These are phyloP conservation scores for Pyrocoelia pectoralis DNA, from an alignment of 2,888 invertebrate species.

Conservation along the genomic window DNA sequence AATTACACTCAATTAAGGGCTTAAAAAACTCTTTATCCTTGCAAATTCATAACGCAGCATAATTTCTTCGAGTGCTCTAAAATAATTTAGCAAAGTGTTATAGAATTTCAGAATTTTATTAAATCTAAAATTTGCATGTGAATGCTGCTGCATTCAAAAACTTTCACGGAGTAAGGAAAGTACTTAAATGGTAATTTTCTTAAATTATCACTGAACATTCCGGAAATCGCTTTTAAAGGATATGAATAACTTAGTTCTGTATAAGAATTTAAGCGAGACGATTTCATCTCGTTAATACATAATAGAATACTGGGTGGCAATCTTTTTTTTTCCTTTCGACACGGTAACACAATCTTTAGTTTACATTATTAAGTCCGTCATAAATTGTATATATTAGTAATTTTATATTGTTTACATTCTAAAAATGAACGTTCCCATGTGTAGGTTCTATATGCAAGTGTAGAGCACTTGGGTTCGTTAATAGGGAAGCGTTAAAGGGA, in stretches of 20 bases:
- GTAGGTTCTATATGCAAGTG: slow-evolving; percentile 25
- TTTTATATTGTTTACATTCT: slow-evolving; percentile 44
- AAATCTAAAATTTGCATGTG: slow-evolving; percentile 32
- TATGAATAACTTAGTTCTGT: slow-evolving; percentile 19
- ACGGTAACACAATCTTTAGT: slow-evolving; percentile 42
- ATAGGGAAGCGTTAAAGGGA: slow-evolving; percentile 12
- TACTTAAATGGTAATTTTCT: slow-evolving; percentile 40
- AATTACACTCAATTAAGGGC: too few relatives aligned
- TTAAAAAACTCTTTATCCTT: too few relatives aligned
- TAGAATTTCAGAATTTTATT: slow-evolving; percentile 22
- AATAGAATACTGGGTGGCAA: slow-evolving; percentile 32
- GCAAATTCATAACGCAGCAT: too few relatives aligned
- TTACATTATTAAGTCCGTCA: slow-evolving; percentile 43
- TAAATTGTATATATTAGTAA: slow-evolving; percentile 45
- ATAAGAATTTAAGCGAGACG: slow-evolving; percentile 22
- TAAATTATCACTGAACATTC: slow-evolving; percentile 37
- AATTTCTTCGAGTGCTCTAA: not conserved
- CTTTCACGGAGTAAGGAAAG: slow-evolving; percentile 25
- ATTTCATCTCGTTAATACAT: not conserved
- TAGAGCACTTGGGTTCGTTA: slow-evolving; percentile 30
- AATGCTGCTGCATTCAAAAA: slow-evolving; percentile 32
- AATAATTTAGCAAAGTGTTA: not conserved
- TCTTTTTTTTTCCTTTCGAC: slow-evolving; percentile 15
- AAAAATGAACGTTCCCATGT: slow-evolving; percentile 42
- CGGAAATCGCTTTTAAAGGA: slow-evolving; percentile 34